Evolutionary conservation across 92 coral and sea anemone genomes (phyloP), one percentile per base, ranked within the genome.

Genomic region (Plumapathes pennacea): DNA sequence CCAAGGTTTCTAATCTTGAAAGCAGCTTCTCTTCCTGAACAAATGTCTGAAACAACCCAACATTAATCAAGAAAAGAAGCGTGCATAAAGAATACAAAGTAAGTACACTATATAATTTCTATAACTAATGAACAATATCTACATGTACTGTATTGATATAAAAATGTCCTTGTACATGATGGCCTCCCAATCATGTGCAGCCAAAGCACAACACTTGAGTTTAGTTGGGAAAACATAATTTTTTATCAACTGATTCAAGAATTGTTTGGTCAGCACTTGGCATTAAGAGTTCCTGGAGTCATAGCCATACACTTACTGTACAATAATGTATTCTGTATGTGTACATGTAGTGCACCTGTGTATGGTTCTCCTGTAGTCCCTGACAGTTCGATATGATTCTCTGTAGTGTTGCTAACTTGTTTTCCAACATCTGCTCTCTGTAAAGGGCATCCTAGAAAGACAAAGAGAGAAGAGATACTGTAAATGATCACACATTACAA

Each of bases 21-120:
- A 92, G 77, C 2, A 92, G 89, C 63, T 92, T 92, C 54, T 92
- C 98, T 61, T 92, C 98, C 50, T 92, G 98, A 59, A 89, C 88
- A 69, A 92, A 71, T 38, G 84, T 69, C 98, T 92, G 63, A 14
- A 60, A 69, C 37, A 28, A n/a, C n/a, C 11, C 26, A 65, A 31
- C 30, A 56, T 6, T 8, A 14, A 34, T 17, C 37, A 8, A 1
- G 22, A n/a, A 3, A 22, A 25, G 7, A n/a, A 34, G 5, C 43
- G 13, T n/a, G n/a, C n/a, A n/a, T n/a, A n/a, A n/a, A n/a, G n/a
- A n/a, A n/a, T n/a, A n/a, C n/a, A n/a, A n/a, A n/a, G n/a, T n/a
- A n/a, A n/a, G n/a, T n/a, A n/a, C n/a, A n/a, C n/a, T n/a, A n/a
- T n/a, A n/a, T n/a, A n/a, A n/a, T n/a, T n/a, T n/a, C n/a, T n/a